These are phyloP conservation scores for Egretta garzetta DNA, from an alignment of 2,113 vertebrate species.

Conservation along the genomic window DNA sequence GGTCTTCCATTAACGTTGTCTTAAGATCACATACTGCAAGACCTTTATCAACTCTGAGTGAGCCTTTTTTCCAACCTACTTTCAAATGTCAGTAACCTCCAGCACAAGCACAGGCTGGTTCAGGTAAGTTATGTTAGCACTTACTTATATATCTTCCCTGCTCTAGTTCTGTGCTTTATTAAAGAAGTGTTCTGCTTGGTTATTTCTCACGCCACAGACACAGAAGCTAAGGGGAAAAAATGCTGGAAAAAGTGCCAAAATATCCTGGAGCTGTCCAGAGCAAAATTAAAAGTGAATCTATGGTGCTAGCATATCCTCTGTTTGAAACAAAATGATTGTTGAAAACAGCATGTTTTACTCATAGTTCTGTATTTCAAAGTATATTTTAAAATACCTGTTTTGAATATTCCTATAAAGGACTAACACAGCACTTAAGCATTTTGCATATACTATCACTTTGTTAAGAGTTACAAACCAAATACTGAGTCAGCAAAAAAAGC, in stretches of 20 bases:
- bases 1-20: background rate
- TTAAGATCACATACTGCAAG: background rate
- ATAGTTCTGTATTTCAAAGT: background rate
- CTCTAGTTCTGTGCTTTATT: background rate
- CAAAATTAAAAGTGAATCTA: slow-evolving; percentile 15
- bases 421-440: background rate
- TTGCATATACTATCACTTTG: background rate
- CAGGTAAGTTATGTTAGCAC: background rate
- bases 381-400: background rate
- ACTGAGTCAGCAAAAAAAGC: background rate
- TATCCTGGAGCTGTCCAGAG: background rate
- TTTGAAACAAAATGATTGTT: background rate
- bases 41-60: background rate
- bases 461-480: background rate
- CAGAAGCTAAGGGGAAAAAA: background rate
- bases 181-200: background rate
- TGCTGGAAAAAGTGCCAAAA: background rate
- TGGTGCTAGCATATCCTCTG: background rate
- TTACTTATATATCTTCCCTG: background rate
- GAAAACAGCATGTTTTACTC: background rate
- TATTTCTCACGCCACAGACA: background rate
- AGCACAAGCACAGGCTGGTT: background rate
- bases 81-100: background rate
- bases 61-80: background rate
- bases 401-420: background rate